Base-by-base conservation (phyloP, 2,113 vertebrate species). In the Toxotes jaculatrix region DNA sequence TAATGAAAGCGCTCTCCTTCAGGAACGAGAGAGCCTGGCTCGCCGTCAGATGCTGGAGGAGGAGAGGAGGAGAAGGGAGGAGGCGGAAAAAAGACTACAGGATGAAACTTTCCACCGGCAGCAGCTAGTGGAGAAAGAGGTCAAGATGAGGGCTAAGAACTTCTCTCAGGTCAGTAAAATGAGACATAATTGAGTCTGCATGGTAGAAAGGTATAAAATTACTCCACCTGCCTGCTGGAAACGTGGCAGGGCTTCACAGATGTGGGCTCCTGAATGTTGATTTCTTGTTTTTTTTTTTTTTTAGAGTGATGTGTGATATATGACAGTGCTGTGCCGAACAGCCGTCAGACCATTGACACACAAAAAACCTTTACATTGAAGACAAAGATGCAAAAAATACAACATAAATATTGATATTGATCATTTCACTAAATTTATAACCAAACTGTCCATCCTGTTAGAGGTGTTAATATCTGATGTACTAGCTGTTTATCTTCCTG, bases 111-210 rank as follows among this genome's bases (percentile, higher is more conserved):
- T 88, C 3, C 95, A 96, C 75, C 93, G 98, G 77, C 97, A 97
- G 93, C 96, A 96, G 93, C 94, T 99, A 19, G 96, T 99, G 66
- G 98, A 99, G 91, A 97, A 96, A 91, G 98, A 99, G 89, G 98
- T 99, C 72, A 98, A 97, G 93, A 94, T 99, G 96, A 96, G 98
- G 73, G 94, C 98, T 93, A 99, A 97, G 84, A 96, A 97, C 88
- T 97, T 99, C 88, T 97, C 97, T 0, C 98, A 99, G 97, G 98
- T 98, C 77, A 14, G 90, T 71, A 3, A 51, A 61, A 78, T 27
- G 55, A 83, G 66, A 34, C 14, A 0, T 27, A 53, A 61, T 59
- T 36, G 5, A 51, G 61, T 59, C 19, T 53, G 36, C 69, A 76
- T 43, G 51, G n/a, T 19, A 3, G 14, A 6, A 77, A 79, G 13